Conservation (phyloP, 2,888 invertebrate genomes). For the Hermaeophaga mercurialis region DNA sequence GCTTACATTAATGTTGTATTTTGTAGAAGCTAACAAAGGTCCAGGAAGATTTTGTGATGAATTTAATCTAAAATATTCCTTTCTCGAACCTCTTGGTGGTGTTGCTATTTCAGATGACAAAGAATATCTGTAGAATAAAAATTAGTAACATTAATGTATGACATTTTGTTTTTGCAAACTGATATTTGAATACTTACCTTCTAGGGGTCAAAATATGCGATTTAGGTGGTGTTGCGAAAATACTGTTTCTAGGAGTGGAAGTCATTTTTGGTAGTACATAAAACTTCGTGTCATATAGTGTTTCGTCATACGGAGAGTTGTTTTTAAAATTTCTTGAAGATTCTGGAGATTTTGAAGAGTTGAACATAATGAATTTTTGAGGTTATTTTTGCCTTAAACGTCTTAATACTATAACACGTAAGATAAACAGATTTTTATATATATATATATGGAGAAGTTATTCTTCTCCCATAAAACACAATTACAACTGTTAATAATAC, state of each 20-base stretch:
- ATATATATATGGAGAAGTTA: too few species aligned
- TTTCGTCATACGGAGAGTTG: slow-evolving; percentile 26
- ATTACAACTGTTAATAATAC: too few species aligned
- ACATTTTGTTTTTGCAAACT: too few species aligned
- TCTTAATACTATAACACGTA: too few species aligned
- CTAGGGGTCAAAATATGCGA: slow-evolving; percentile 38
- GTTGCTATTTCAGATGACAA: slow-evolving; percentile 41
- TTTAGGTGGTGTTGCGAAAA: slow-evolving; percentile 39
- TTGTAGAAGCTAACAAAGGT: slow-evolving; percentile 58
- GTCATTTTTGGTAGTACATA: slow-evolving; percentile 41
- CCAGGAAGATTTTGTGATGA: slow-evolving; percentile 42
- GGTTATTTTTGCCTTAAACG: too few species aligned
- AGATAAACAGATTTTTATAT: too few species aligned
- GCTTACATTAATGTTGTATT: slow-evolving; percentile 59
- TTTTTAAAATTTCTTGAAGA: slow-evolving; percentile 27
- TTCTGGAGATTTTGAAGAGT: slow-evolving; percentile 28
- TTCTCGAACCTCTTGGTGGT: slow-evolving; percentile 31
- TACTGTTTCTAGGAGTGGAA: slow-evolving; percentile 42
- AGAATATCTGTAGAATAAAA: slow-evolving; percentile 40
- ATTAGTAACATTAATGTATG: too few species aligned
- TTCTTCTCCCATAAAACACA: too few species aligned
- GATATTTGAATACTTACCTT: slow-evolving; percentile 34
- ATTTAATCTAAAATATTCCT: slow-evolving; percentile 35
- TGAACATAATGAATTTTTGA: slow-evolving; percentile 33
- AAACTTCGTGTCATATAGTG: slow-evolving; percentile 31